Evolutionary conservation across 1,140 invertebrate species (phyloP), one percentile per base, ranked within the genome.

Genomic region (Hycleus phaleratus): DNA sequence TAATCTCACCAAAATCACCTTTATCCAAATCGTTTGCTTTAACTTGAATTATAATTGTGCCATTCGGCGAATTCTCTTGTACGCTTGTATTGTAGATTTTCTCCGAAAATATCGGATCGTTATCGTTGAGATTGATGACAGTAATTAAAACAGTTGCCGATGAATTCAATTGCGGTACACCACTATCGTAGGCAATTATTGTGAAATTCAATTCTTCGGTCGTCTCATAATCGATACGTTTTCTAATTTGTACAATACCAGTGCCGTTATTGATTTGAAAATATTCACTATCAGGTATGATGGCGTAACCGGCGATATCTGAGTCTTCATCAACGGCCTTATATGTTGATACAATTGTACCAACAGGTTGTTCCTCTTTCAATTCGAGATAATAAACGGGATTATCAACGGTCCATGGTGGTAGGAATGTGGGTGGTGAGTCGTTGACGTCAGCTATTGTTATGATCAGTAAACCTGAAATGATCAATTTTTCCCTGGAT

Each of bases 121-220:
- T 88, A 68, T 95, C 92, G 66, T 96, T 96, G 0, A 92, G 81
- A 69, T 95, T 95, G 18, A 85, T 78, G 9, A 96, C 81, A 40
- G 85, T 82, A 0, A 95, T 85, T 5, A 77, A 81, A 3, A 97
- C 82, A 10, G 81, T 78, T 0, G 90, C 88, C 0, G 83, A 80
- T 0, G 90, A 62, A 57, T 73, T 72, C 6, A 81, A 75, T 64
- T 88, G 85, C 2, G 93, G 93, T 0, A 91, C 81, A 8, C 92
- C 92, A 1, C 85, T 85, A 74, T 95, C 93, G 62, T 83, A 86
- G 0, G 89, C 92, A 0, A 87, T 77, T 0, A 93, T 82, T 2
- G 81, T 86, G 64, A 95, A 92, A 66, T 86, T 85, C 3, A 93
- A 76, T 49, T 80, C 75, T 64, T 88, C 85, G 0, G 85, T 79